These are phyloP conservation scores for Petrolisthes manimaculis DNA, from an alignment of 2,888 invertebrate species.

Conservation along the genomic window DNA sequence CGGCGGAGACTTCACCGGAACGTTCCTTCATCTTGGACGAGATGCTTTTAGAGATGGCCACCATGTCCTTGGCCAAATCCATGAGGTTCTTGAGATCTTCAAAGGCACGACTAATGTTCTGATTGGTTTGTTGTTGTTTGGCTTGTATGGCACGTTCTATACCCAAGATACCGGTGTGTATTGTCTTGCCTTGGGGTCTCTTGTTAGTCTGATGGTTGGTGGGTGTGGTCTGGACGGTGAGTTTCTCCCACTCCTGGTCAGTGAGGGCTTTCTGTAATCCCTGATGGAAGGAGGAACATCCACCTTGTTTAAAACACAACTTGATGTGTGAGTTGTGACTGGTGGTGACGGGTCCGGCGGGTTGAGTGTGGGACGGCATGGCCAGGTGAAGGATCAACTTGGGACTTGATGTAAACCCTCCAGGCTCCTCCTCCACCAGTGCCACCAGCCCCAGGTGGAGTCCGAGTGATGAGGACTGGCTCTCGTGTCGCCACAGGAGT, in stretches of 20 bases:
- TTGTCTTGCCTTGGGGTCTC: conserved; percentile 68
- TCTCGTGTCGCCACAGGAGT: conserved; percentile 83
- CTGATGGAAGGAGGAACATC: conserved; percentile 68
- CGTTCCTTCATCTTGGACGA: conserved; percentile 85
- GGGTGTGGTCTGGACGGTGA: conserved; percentile 40
- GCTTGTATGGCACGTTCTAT: conserved; percentile 94
- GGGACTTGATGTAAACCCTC: conserved; percentile 84
- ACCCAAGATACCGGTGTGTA: conserved; percentile 85
- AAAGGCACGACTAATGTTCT: conserved; percentile 92
- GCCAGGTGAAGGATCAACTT: conserved; percentile 83
- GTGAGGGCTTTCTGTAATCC: conserved; percentile 66
- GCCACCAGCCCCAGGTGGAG: conserved; percentile 81
- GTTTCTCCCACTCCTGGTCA: conserved; percentile 66
- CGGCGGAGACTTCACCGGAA: conserved; percentile 73
- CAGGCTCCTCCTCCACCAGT: conserved; percentile 84
- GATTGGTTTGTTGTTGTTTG: conserved; percentile 90
- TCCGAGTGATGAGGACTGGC: conserved; percentile 73
- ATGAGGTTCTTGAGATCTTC: conserved; percentile 95
- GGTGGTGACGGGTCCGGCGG: conserved; percentile 55
- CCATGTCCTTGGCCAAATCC: conserved; percentile 98
- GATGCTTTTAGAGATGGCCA: conserved; percentile 88
- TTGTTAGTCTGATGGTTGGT: conserved; percentile 67
- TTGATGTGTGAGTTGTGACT: conserved; percentile 79
- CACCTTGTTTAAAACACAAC: conserved; percentile 87
- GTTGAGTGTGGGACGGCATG: conserved; percentile 75